Base-by-base conservation (phyloP, 2,113 vertebrate species). In the Cranoglanis bouderius region DNA sequence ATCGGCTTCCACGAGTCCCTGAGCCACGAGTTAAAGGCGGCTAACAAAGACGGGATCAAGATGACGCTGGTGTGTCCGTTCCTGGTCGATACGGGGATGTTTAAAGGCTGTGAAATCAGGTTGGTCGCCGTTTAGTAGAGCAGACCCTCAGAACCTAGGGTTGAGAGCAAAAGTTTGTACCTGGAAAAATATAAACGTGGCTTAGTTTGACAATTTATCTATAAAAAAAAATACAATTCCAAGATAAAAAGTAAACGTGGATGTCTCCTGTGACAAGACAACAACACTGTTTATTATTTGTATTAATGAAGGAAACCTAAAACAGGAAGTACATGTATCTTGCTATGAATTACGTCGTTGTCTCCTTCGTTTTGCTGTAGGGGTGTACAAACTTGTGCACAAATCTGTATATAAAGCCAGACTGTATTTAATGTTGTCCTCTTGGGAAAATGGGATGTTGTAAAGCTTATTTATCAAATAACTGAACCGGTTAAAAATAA, bases 1-100 rank as follows among this genome's bases (percentile, higher is more conserved):
- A 96, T 98, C 87, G 97, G 97, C 89, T 98, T 98, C 92, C 97
- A 98, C 3, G 97, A 97, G 91, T 97, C 97, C 87, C 93, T 98
- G 91, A 97, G 97, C 92, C 97, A 97, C 84, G 97, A 98, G 92
- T 88, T 98, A 91, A 97, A 97, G 92, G 97, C 97, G 89, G 95
- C 96, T 65, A 96, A 97, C 89, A 98, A 97, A 91, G 96, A 98
- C 0, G 96, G 97, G 85, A 97, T 98, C 91, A 98, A 97, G 93
- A 97, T 97, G 91, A 98, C 97, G 0, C 91, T 98, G 92, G 97
- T 97, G 18, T 97, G 97, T 90, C 97, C 97, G 75, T 98, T 97
- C 88, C 96, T 97, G 91, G 96, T 97, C 86, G 97, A 98, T 91
- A 96, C 96, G 8, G 96, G 96, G 94, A 97, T 97, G 96, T 97